A percentile compares a stretch with the other conserved stretches of the same genome.
phyloP scores from a whole-genome alignment of 2,113 vertebrate genomes.

The Ageneiosus marmoratus region DNA sequence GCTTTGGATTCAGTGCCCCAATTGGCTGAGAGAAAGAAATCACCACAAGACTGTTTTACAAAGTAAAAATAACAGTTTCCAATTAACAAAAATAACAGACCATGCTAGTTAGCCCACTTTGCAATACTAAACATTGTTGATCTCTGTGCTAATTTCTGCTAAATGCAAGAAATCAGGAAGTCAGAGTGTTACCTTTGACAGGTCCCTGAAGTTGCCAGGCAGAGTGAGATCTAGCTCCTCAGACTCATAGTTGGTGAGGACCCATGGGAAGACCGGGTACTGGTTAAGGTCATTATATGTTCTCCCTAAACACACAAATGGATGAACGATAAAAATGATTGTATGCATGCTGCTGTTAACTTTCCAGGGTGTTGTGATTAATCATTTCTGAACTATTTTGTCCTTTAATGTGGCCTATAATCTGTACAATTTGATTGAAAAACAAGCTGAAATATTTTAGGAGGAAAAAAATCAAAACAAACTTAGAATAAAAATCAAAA shows the following conservation, averaged over 20 bases:
- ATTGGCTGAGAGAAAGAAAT: constrained; percentile 78
- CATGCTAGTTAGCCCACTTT: neutral
- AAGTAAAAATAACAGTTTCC: neutral
- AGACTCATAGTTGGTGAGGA: constrained; percentile 96
- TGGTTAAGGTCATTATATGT: constrained; percentile 97
- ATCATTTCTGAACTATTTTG: too few relatives aligned
- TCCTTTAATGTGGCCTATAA: too few relatives aligned
- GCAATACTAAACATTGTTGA: neutral
- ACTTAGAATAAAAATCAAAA: too few relatives aligned
- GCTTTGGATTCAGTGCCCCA: constrained; percentile 96
- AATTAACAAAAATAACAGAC: neutral
- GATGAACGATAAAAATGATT: too few relatives aligned
- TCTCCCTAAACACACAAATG: constrained; percentile 78
- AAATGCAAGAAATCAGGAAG: neutral
- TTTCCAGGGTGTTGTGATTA: too few relatives aligned
- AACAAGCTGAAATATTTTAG: too few relatives aligned
- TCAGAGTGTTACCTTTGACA: constrained; percentile 86
- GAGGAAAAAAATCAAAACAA: too few relatives aligned
- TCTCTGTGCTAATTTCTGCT: neutral
- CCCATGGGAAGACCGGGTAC: constrained; percentile 97
- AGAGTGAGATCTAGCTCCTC: constrained; percentile 95
- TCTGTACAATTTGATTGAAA: too few relatives aligned
- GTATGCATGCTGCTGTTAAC: too few relatives aligned
- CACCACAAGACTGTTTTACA: neutral
- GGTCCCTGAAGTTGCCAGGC: constrained; percentile 96